Evolutionary conservation across 1,140 invertebrate species (phyloP), one percentile per base, ranked within the genome.

Genomic region (Drosophila mayri): DNA sequence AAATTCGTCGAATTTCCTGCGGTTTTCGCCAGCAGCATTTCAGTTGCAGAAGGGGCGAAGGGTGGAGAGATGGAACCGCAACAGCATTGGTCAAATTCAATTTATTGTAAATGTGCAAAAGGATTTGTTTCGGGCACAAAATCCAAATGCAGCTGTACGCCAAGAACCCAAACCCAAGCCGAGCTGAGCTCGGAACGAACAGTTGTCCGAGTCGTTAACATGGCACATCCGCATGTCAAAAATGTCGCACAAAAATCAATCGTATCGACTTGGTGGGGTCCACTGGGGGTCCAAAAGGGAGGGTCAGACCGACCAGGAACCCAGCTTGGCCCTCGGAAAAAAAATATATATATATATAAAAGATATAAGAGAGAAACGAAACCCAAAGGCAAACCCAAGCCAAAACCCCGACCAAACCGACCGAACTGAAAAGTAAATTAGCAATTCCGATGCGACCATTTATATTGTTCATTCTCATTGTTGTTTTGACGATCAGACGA

Each of bases 1-100:
- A 90, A 90, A 90, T 90, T 90, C 85, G 85, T 90, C 85, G 85
- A 90, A 90, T 90, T 90, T 90, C 81, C 81, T 90, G 85, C 85
- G 85, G 85, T 90, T 90, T 90, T 68, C 61, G 28, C 47, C 65
- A 81, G 78, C 65, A 81, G 81, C 84, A 84, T 81, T 88, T 84
- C 72, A 60, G 49, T 81, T 55, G 82, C 52, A 55, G 87, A 77
- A 7, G 14, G n/a, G 20, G 44, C n/a, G 18, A 0, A 0, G 37
- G 9, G 32, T 0, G 9, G 3, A n/a, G 20, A 10, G 16, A 38
- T 32, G 46, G 10, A 76, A 85, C 85, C 81, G 70, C 85, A 88
- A 88, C 84, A 85, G 85, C 81, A 90, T 88, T 90, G 85, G 85
- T 85, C 85, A 76, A 81, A 88, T 90, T 90, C 81, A 88, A 85